phyloP scores from a whole-genome alignment of 2,888 invertebrate species.

The Orthonevra nobilis region DNA sequence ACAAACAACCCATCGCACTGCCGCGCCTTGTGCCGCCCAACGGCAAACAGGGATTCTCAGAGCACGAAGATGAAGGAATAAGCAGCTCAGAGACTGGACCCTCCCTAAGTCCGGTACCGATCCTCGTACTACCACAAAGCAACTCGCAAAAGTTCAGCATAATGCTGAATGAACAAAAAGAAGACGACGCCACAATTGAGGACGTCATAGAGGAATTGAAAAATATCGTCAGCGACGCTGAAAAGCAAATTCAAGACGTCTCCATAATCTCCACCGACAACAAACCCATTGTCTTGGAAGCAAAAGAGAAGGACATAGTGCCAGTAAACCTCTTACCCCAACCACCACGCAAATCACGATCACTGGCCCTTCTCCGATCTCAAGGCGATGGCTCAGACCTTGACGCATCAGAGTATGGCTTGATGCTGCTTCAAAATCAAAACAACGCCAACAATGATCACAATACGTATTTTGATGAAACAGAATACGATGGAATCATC shows the following conservation, averaged over 20 bases:
- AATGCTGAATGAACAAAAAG: slow-evolving; percentile 71
- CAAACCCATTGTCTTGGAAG: slow-evolving; percentile 71
- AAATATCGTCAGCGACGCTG: slow-evolving; percentile 92
- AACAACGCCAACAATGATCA: slow-evolving; percentile 60
- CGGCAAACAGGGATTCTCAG: slow-evolving; percentile 83
- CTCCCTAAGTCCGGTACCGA: slow-evolving; percentile 86
- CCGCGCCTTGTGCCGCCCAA: slow-evolving; percentile 77
- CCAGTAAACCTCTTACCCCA: slow-evolving; percentile 90
- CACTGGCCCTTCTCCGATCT: slow-evolving; percentile 85
- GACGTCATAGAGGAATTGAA: slow-evolving; percentile 92
- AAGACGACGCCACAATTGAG: slow-evolving; percentile 88
- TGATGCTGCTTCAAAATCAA: slow-evolving; percentile 81
- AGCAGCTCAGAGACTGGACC: slow-evolving; percentile 88
- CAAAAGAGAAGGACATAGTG: slow-evolving; percentile 85
- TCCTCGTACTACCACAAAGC: slow-evolving; percentile 78
- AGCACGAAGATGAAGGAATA: slow-evolving; percentile 93
- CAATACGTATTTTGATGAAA: slow-evolving; percentile 76
- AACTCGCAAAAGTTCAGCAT: slow-evolving; percentile 82
- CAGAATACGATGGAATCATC: slow-evolving; percentile 75
- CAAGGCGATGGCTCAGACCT: slow-evolving; percentile 80
- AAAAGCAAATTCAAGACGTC: slow-evolving; percentile 82
- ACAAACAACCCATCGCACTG: slow-evolving; percentile 77
- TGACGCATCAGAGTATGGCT: slow-evolving; percentile 79
- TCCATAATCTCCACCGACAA: slow-evolving; percentile 75
- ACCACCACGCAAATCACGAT: slow-evolving; percentile 88